Base-by-base conservation (phyloP, 2,888 invertebrate species). In the Scelioninae gen. 1 region DNA sequence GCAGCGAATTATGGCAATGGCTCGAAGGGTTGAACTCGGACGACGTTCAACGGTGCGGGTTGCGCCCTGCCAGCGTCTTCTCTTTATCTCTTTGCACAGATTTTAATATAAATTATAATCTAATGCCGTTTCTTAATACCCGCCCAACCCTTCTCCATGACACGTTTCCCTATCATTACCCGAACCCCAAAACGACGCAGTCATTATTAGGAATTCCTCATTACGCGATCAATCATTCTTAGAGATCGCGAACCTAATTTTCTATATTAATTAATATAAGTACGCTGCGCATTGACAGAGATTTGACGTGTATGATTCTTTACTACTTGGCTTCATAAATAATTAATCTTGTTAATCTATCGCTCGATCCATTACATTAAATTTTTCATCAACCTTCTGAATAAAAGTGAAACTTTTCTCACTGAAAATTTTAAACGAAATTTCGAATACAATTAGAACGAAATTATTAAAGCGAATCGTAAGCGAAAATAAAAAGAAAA, bases 41-140 rank as follows among this genome's bases (percentile, higher is more conserved):
- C 75, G 83, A 79, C 74, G 72, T 76, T 80, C 71, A 87, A 85
- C 75, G 86, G 74, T n/a, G n/a, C n/a, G n/a, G n/a, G 80, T 71
- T 69, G 75, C 75, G 72, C 72, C 84, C 82, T 84, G 49, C 31
- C 31, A 66, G 68, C 80, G 87, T 88, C 87, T 51, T 87, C 88
- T 91, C 91, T 92, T 91, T 91, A 92, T 92, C 91, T 91, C 88
- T 88, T 88, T 87, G 91, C 90, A 89, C 91, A 90, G 91, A 92
- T 92, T 92, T 92, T 91, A 92, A 92, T 92, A 92, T 92, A 92
- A 92, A 92, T 92, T 92, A 92, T 91, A 92, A 92, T 91, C 92
- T 92, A 90, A 91, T 90, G 91, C 91, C 90, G 87, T 92, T 92
- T 90, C 91, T 91, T 92, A 91, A 91, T 92, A 91, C 89, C 90